These are phyloP conservation scores for Apus apus DNA, from an alignment of 2,113 vertebrate species.

Conservation along the genomic window DNA sequence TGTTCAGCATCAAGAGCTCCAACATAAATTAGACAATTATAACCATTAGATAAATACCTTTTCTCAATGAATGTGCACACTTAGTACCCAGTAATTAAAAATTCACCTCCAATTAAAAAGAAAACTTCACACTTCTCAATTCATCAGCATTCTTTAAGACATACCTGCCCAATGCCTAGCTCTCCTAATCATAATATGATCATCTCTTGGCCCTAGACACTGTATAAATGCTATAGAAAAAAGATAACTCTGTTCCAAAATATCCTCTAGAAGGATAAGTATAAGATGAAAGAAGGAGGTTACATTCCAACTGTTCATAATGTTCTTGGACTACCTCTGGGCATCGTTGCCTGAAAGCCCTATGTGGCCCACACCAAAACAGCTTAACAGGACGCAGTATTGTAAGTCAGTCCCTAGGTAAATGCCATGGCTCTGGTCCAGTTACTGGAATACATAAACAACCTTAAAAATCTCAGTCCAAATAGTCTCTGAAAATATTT, in stretches of 20 bases:
- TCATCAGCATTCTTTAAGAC: neutral
- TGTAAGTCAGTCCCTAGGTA: neutral
- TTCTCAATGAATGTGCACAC: neutral
- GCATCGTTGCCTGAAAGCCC: neutral
- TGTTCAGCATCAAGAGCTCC: neutral
- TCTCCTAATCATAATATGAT: neutral
- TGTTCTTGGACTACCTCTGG: neutral
- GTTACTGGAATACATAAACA: neutral
- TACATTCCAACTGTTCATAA: neutral
- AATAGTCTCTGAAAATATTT: neutral
- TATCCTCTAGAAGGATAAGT: neutral
- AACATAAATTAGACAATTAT: neutral
- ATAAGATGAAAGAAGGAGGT: neutral
- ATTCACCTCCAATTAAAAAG: neutral
- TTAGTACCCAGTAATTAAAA: neutral
- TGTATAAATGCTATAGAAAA: neutral
- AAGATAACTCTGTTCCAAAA: neutral
- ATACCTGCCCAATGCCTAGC: neutral
- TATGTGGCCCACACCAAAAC: neutral
- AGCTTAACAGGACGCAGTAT: neutral
- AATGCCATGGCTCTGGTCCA: neutral
- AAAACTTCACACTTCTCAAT: neutral
- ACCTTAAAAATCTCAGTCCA: neutral
- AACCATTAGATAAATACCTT: neutral
- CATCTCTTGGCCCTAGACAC: neutral